Conservation (phyloP, 2,888 invertebrate species). For the Harpalus rubripes region DNA sequence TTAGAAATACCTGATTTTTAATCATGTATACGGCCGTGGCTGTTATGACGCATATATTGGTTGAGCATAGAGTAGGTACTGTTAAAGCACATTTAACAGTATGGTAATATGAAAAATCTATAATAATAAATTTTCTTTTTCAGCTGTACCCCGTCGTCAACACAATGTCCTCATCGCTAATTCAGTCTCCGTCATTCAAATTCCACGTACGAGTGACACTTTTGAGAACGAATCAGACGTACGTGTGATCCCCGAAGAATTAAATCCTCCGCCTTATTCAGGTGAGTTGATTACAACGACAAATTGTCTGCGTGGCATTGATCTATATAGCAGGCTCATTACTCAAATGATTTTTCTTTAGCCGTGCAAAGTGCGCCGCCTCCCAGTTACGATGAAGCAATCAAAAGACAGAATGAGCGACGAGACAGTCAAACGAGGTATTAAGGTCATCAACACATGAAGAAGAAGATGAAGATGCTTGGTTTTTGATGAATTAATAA, state of each 20-base stretch:
- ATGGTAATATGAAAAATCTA: too few species aligned
- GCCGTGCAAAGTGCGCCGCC: constrained; percentile 46
- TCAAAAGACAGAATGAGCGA: constrained; percentile 4
- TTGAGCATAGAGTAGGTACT: too few species aligned
- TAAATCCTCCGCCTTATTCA: constrained; percentile 59
- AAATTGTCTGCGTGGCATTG: constrained; percentile 15
- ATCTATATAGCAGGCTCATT: constrained; percentile 23
- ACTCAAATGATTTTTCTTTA: constrained; percentile 24
- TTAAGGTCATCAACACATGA: not conserved
- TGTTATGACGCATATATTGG: too few species aligned
- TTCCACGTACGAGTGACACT: not conserved
- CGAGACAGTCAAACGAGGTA: not conserved
- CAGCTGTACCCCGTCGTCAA: not conserved
- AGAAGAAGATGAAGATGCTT: too few species aligned
- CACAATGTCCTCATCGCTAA: not conserved
- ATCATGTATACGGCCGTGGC: too few species aligned
- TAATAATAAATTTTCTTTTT: constrained; percentile 4
- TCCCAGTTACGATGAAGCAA: constrained; percentile 62
- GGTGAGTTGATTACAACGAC: constrained; percentile 8
- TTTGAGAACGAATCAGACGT: not conserved
- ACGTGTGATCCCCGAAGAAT: constrained; percentile 13
- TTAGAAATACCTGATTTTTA: too few species aligned
- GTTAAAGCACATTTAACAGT: too few species aligned
- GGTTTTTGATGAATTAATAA: too few species aligned
- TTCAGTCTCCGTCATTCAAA: not conserved